Base-by-base conservation (phyloP, 2,888 invertebrate genomes). In the Parnassius mnemosyne region DNA sequence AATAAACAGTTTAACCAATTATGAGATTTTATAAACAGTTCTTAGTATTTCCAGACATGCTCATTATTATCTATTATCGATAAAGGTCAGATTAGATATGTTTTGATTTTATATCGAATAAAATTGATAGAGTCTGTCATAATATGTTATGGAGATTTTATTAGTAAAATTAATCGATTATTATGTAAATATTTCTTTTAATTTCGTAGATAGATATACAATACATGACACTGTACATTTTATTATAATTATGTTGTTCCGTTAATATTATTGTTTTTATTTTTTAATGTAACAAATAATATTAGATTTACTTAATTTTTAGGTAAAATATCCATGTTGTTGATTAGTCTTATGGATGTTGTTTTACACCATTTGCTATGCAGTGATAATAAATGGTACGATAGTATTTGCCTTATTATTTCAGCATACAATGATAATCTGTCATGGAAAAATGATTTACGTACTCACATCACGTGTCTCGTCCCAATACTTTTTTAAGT, bases 311-410 rank as follows among this genome's bases (percentile, higher is more conserved):
- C 79, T 82, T 79, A 80, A 79, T 82, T 74, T 78, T 78, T 87
- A 89, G 84, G 83, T 79, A 75, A 81, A 79, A 83, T 85, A 90
- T 90, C 88, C 87, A 87, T 90, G 90, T 89, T 90, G 90, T 91
- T 91, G 85, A 89, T 90, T 90, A 90, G 89, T 91, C 78, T 89
- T 88, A 90, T 90, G 89, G 89, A 89, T 88, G 90, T 90, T 90
- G 86, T 88, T 85, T 87, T 88, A 87, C 85, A 89, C 89, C 89
- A 89, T 89, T 90, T 89, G 85, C 87, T 87, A 88, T 83, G 78
- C 83, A 87, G 84, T 86, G 87, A 89, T 88, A 89, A 89, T 90
- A 89, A 90, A 90, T 90, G 87, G 89, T 88, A 87, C 75, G 72
- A 84, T 80, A 84, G 79, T 79, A 80, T 68, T 68, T 70, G 57